Evolutionary conservation across 2,797 vertebrate species (phyloP).

Genomic region (Malacoraja senta): DNA sequence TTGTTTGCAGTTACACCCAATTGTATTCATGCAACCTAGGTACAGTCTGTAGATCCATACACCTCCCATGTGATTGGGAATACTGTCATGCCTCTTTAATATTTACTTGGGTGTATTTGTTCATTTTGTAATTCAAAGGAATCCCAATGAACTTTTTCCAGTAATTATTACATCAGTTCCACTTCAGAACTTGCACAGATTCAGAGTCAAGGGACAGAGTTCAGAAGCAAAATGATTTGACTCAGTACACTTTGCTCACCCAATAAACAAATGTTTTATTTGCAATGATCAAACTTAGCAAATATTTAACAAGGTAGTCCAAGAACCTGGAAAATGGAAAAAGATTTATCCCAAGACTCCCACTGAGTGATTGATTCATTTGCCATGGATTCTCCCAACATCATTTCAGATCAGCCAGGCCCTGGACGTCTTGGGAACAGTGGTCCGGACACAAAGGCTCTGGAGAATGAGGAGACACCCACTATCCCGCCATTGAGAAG

Average conservation of each 20-base stretch:
- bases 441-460: background rate
- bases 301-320: background rate
- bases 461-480: background rate
- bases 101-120: background rate
- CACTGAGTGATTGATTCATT: background rate
- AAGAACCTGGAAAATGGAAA: background rate
- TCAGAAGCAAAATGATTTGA: background rate
- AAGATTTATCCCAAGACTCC: background rate
- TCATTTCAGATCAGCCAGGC: background rate
- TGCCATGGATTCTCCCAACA: background rate
- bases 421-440: too few species aligned
- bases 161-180: background rate
- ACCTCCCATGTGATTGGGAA: background rate
- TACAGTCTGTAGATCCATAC: background rate
- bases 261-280: background rate
- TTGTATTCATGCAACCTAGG: background rate
- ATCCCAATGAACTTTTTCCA: background rate
- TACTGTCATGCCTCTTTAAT: background rate
- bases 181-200: background rate
- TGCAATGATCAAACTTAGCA: background rate
- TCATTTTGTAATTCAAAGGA: background rate
- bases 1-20: background rate
- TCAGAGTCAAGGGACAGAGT: background rate
- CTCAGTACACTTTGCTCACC: background rate
- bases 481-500: background rate